Evolutionary conservation across 2,888 invertebrate species (phyloP), one percentile per base, ranked within the genome.

Genomic region (Clanis bilineata): DNA sequence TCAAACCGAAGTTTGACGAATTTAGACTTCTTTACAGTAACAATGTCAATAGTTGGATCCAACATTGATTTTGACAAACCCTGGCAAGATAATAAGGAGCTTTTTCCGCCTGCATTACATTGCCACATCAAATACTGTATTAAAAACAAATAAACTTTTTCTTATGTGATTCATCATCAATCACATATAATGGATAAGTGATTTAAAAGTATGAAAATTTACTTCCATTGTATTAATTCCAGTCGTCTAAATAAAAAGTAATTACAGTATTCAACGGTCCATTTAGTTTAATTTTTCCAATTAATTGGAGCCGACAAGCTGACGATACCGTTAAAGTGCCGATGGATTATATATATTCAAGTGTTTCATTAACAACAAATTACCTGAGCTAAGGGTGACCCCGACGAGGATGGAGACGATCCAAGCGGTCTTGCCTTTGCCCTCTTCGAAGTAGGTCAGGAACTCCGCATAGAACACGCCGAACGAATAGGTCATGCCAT

Each of bases 401-500:
- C 99, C 99, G 63, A 98, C 97, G 79, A 99, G 95, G 70, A 98
- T 96, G 43, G 98, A 98, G 54, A 96, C 95, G 74, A 99, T 97
- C 97, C 97, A 97, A 22, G 98, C 96, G 9, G 98, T 98, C 69
- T 95, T 95, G 64, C 96, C 96, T 80, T 96, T 96, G 64, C 97
- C 96, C 79, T 96, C 96, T 5, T 95, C 87, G 86, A 98, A 99
- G 88, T 97, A 96, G 63, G 93, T 90, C 70, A 97, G 92, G 80
- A 99, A 96, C 85, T 97, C 96, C 67, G 95, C 94, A 88, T 97
- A 96, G 88, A 99, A 97, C 64, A 99, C 95, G 59, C 99, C 99
- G 85, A 99, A 99, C 15, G 98, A 98, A 91, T 99, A 99, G 57
- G 98, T 99, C 85, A 99, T 97, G 62, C 99, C 99, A 88, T 99